phyloP scores from a whole-genome alignment of 2,797 vertebrate genomes.

The Otolemur crassicaudatus region DNA sequence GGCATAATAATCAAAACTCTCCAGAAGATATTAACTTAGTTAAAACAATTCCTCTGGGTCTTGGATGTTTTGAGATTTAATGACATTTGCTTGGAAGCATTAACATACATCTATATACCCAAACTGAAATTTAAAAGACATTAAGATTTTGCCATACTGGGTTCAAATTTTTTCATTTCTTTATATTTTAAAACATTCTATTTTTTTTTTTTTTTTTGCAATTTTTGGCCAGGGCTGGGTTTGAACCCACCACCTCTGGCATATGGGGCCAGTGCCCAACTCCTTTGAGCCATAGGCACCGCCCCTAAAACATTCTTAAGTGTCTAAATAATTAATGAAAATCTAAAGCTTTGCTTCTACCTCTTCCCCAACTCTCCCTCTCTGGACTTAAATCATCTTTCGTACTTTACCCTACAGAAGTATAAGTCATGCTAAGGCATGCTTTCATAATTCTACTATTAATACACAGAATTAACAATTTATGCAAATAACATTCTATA shows the following conservation, averaged over 20 bases:
- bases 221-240: too few species aligned
- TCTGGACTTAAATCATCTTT: neutral
- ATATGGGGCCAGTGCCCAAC: too few species aligned
- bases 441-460: neutral
- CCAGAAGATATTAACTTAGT: neutral
- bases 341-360: neutral
- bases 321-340: neutral
- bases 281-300: too few species aligned
- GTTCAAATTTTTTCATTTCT: neutral
- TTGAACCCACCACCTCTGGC: too few species aligned
- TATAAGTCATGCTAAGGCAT: neutral
- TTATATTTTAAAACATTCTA: neutral
- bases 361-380: neutral
- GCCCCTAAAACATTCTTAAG: neutral
- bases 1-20: neutral
- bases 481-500: neutral
- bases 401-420: neutral
- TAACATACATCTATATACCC: neutral
- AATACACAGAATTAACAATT: neutral
- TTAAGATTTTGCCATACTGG: neutral
- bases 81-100: neutral
- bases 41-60: neutral
- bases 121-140: neutral
- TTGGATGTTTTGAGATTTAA: neutral
- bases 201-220: too few species aligned